Evolutionary conservation across 2,113 vertebrate species (phyloP), one percentile per base, ranked within the genome.

Genomic region (Nansenia antarctica): DNA sequence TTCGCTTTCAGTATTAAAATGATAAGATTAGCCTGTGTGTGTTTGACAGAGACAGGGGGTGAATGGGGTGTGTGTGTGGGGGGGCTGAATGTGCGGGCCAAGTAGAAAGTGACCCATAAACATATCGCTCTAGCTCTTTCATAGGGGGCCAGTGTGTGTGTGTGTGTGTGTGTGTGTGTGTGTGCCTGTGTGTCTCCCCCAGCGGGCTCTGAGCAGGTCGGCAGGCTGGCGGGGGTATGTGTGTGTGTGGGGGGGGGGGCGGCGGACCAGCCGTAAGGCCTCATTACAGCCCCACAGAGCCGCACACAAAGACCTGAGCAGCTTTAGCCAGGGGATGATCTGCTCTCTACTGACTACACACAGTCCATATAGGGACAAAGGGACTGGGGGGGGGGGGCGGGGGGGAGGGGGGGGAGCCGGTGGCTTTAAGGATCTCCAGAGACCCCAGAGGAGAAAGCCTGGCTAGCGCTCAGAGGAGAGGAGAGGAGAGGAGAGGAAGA

Each of bases 81-180:
- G n/a, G n/a, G n/a, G 73, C 79, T 47, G 92, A 94, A 95, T 95
- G 94, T 86, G 79, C 76, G 83, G 95, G 91, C 93, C 94, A 93
- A 91, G 95, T 90, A 96, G 95, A 95, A 97, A 96, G 94, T 98
- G 95, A 97, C 96, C 96, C 96, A 97, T 95, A 95, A 98, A 96
- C 92, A 85, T 92, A 94, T 92, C 89, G 88, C 83, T 91, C 91
- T 87, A 91, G 90, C 88, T 92, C 95, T 94, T 95, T 96, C 92
- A 92, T 88, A 95, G 93, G 94, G 94, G 95, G 94, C 93, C 94
- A 95, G 93, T 78, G 92, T 92, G n/a, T n/a, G n/a, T n/a, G n/a
- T n/a, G n/a, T n/a, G 35, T 5, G 35, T 6, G 35, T n/a, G n/a
- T n/a, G n/a, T n/a, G n/a, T n/a, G n/a, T n/a, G n/a, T n/a, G n/a